Base-by-base conservation (phyloP, 1,140 invertebrate species). In the Calosoma granatense region DNA sequence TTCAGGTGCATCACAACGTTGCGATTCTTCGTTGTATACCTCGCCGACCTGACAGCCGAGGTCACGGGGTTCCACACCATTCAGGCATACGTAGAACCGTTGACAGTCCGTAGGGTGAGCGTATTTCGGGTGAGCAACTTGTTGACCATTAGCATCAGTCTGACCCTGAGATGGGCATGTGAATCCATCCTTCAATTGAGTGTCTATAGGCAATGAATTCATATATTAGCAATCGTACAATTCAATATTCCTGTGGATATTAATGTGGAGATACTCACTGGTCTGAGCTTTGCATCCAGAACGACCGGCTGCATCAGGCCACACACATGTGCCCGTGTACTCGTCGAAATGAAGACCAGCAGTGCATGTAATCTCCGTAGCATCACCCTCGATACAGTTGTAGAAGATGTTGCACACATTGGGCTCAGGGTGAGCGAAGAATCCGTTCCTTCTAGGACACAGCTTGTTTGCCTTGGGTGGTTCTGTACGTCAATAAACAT, bases 21-120 rank as follows among this genome's bases (percentile, higher is more conserved):
- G 85, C 3, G 78, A 78, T 54, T 84, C 82, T 58, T 91, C 87
- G 67, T 92, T 92, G 77, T 91, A 93, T 14, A 92, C 91, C 62
- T 90, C 87, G 30, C 90, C 90, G 20, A 85, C 78, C 65, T 83
- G 82, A 73, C 91, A 94, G 19, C 88, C 88, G 55, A 92, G 80
- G 71, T 92, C 87, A 59, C 90, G 80, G 1, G 90, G 90, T 56
- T 88, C 90, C 17, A 87, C 79, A 4, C 88, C 88, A 70, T 90
- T 92, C 58, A 93, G 74, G 71, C 92, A 94, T 4, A 92, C 88
- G 68, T 93, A 92, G 78, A 91, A 89, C 57, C 89, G 87, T 71
- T 91, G 88, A 72, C 91, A 93, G 68, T 92, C 88, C 6, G 82
- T 83, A 11, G 88, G 87, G 72, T 94, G 88, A 1, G 88, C 78